These are phyloP conservation scores for Leuctra nigra DNA, from an alignment of 2,888 invertebrate genomes.

Conservation along the genomic window DNA sequence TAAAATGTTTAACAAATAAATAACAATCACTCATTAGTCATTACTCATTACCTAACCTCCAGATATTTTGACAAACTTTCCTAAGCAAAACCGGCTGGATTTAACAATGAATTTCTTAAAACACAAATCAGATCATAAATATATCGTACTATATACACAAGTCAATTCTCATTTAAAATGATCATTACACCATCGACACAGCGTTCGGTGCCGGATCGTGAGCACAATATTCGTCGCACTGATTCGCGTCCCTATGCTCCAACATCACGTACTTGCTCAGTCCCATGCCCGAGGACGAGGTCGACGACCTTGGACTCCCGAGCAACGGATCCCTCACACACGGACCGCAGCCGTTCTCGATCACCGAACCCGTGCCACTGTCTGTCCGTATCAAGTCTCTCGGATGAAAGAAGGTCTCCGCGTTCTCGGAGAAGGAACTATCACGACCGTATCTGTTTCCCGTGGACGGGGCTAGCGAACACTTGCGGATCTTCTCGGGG, in stretches of 20 bases:
- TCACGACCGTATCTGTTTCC: neutral
- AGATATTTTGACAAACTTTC: too few relatives aligned
- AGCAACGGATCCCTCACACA: conserved; percentile 24
- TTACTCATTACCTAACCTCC: too few relatives aligned
- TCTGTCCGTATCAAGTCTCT: conserved; percentile 1
- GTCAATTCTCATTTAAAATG: neutral
- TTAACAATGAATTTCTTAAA: too few relatives aligned
- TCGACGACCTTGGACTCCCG: conserved; percentile 9
- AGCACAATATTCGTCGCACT: conserved; percentile 8
- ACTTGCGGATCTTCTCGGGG: conserved; percentile 42
- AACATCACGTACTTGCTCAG: conserved; percentile 18
- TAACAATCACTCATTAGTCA: too few relatives aligned
- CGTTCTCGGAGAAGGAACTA: neutral
- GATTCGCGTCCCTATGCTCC: neutral
- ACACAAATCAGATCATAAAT: too few relatives aligned
- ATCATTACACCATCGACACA: conserved; percentile 7
- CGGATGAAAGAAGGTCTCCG: neutral
- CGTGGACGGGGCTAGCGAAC: conserved; percentile 35
- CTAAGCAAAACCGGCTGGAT: too few relatives aligned
- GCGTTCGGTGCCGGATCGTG: conserved; percentile 10
- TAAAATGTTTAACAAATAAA: too few relatives aligned
- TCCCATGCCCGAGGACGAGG: neutral
- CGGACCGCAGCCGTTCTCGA: neutral
- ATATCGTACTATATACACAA: too few relatives aligned
- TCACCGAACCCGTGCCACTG: conserved; percentile 4